Base-by-base conservation (phyloP, 1,140 invertebrate species). In the Alviniconcha marisindica region DNA sequence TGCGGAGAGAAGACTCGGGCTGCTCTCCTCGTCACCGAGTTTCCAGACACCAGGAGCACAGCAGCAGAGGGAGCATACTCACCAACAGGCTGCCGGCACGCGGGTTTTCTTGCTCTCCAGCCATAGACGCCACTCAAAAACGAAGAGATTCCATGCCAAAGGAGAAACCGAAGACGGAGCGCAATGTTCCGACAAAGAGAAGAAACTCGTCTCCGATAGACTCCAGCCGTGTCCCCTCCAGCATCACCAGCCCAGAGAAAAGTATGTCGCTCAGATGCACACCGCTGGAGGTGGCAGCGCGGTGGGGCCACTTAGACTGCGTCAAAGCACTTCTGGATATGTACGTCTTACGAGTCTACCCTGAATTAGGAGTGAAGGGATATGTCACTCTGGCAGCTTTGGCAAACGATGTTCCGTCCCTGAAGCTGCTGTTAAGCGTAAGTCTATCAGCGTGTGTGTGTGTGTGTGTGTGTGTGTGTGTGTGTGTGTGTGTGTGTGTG, bases 321-420 rank as follows among this genome's bases (percentile, higher is more conserved):
- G 88, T 91, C 2, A 86, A 87, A 15, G 82, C 84, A 1, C 84
- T 90, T 38, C 79, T 91, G 54, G 86, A 89, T 69, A 85, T 87
- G 48, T 88, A 85, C 79, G 83, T 88, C 15, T 56, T 89, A 15
- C 87, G 86, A 51, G 79, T 56, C 12, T 40, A 90, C 38, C 86
- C 89, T 18, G 86, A 88, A 12, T 28, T 7, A 7, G 82, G 74
- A 24, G 78, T 84, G 15, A 87, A 83, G 42, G 86, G 86, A 18
- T 89, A 90, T 84, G 63, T 90, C n/a, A 86, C 88, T 5, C 81
- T 91, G 5, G 89, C 90, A 10, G 87, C 88, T n/a, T 5, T 90
- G 31, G 85, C 87, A 7, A 80, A 85, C 42, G 89, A 87, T 14
- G 40, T 66, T 1, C 33, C n/a, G 0, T 82, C 89, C 15, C 48